Percentiles rank a stretch among this genome's conserved stretches.
Evolutionary conservation across 2,113 vertebrate genomes (phyloP).

Genomic region (Capreolus pygargus): DNA sequence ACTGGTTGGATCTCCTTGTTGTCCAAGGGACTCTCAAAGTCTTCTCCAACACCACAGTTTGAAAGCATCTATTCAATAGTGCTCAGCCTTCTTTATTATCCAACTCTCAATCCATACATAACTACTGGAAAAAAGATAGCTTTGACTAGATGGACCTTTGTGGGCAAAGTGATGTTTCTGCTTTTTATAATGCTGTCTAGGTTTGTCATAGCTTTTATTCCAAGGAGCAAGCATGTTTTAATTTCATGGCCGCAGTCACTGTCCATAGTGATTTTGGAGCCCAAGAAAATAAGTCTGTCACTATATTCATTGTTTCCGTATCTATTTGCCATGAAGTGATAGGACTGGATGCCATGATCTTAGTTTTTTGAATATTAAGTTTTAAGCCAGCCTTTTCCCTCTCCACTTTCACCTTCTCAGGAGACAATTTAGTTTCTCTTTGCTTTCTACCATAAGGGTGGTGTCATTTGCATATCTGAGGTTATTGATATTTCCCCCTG

Average conservation of each 20-base stretch:
- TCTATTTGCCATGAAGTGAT: background rate
- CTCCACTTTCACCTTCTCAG: background rate
- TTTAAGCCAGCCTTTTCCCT: background rate
- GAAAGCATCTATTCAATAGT: background rate
- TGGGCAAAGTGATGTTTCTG: background rate
- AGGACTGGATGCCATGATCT: background rate
- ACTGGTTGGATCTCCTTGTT: background rate
- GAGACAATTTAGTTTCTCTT: background rate
- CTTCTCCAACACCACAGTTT: background rate
- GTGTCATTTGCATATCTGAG: background rate
- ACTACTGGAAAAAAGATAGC: background rate
- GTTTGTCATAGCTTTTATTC: background rate
- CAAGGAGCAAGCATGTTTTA: background rate
- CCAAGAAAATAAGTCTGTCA: background rate
- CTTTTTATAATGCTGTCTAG: background rate
- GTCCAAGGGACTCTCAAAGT: background rate
- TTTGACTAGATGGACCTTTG: background rate
- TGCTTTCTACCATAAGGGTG: background rate
- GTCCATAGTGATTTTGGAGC: background rate
- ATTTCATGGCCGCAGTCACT: background rate
- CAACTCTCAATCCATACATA: background rate
- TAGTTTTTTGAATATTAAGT: background rate
- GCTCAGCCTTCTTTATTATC: background rate
- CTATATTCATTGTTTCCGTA: background rate
- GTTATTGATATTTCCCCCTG: background rate